A percentile compares a stretch with the other conserved stretches of the same genome.
phyloP scores from a whole-genome alignment of 2,888 invertebrate genomes.

The Athrips mouffetella region DNA sequence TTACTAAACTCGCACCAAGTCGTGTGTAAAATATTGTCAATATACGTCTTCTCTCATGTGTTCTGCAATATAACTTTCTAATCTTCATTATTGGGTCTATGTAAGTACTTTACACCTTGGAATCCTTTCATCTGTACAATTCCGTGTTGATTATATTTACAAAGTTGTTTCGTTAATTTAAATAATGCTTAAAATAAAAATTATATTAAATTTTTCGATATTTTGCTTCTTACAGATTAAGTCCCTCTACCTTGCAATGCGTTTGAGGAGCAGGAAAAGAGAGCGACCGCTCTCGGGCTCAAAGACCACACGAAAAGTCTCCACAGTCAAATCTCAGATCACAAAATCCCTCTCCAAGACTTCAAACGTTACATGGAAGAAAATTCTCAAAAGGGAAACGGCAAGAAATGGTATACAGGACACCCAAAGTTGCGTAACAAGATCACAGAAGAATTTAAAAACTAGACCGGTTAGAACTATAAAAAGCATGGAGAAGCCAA shows the following conservation, averaged over 20 bases:
- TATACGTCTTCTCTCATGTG: conserved; percentile 36
- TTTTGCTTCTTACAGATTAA: conserved; percentile 46
- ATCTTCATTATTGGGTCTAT: conserved; percentile 54
- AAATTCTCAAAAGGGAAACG: conserved; percentile 50
- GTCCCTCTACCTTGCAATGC: conserved; percentile 72
- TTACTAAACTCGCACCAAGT: conserved; percentile 25
- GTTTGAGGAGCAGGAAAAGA: conserved; percentile 83
- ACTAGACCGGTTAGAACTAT: conserved; percentile 58
- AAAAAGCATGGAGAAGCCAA: conserved; percentile 63
- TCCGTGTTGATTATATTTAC: background rate
- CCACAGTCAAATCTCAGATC: conserved; percentile 49
- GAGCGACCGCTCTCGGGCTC: conserved; percentile 75
- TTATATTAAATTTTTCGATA: background rate
- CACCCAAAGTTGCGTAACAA: conserved; percentile 47
- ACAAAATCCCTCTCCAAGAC: conserved; percentile 42
- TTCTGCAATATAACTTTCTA: conserved; percentile 44
- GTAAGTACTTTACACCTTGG: conserved; percentile 45
- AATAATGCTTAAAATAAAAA: background rate
- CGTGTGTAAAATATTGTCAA: conserved; percentile 32
- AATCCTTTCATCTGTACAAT: background rate
- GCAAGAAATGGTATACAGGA: conserved; percentile 56
- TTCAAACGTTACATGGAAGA: conserved; percentile 56
- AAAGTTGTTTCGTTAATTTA: conserved; percentile 5
- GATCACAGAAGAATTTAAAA: conserved; percentile 58
- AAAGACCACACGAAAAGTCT: conserved; percentile 46